These are phyloP conservation scores for Lepidurus arcticus DNA, from an alignment of 1,140 invertebrate species.

Conservation along the genomic window DNA sequence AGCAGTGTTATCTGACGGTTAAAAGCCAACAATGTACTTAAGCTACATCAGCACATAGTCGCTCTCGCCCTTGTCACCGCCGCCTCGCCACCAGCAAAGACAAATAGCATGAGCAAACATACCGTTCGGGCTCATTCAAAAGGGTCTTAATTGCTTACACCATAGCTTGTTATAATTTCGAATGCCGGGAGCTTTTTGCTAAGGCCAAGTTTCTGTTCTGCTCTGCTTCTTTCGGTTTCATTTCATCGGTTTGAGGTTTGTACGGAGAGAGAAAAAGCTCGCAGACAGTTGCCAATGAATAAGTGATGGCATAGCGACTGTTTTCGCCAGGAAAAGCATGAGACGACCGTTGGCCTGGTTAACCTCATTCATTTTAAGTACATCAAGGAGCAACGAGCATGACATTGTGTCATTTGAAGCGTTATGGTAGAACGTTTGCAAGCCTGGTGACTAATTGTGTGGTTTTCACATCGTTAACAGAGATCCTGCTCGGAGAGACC, in stretches of 20 bases:
- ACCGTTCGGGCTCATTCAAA: too few relatives aligned
- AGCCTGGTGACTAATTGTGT: conserved; percentile 1
- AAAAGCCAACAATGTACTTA: too few relatives aligned
- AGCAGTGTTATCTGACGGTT: too few relatives aligned
- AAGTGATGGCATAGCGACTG: conserved; percentile 7
- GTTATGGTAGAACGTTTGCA: background rate
- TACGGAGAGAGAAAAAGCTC: background rate
- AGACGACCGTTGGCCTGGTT: background rate
- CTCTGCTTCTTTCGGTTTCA: background rate
- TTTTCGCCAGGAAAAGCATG: background rate
- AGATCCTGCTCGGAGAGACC: conserved; percentile 32
- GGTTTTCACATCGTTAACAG: conserved; percentile 31
- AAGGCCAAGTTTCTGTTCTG: background rate
- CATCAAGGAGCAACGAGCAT: background rate
- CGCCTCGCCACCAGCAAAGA: too few relatives aligned
- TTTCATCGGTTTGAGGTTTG: background rate
- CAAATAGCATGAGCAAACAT: too few relatives aligned
- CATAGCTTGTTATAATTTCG: too few relatives aligned
- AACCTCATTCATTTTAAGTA: conserved; percentile 5
- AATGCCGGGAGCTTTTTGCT: too few relatives aligned
- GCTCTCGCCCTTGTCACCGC: too few relatives aligned
- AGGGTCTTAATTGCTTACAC: too few relatives aligned
- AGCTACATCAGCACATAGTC: too few relatives aligned
- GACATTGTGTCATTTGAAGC: background rate
- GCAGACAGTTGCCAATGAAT: background rate